A percentile compares a stretch with the other conserved stretches of the same genome.
Conservation (phyloP, 1,140 invertebrate species). For the Neelides sp. region DNA sequence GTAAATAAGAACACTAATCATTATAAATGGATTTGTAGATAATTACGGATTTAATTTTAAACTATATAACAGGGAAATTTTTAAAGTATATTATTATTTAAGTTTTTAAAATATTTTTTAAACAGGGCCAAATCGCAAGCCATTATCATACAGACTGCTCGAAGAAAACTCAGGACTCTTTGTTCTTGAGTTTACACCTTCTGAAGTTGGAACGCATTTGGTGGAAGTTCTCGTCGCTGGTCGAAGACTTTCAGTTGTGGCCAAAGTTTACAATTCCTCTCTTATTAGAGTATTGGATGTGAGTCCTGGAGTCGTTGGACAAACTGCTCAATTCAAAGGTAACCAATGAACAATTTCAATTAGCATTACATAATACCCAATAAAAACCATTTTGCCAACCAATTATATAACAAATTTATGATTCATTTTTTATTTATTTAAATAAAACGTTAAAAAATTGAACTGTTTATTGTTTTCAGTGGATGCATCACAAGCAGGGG, state of each 20-base stretch:
- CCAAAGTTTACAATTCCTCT: constrained; percentile 84
- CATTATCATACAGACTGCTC: constrained; percentile 52
- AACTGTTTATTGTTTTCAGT: constrained; percentile 46
- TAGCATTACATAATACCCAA: not conserved
- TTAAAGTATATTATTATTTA: not conserved
- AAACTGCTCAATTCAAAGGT: constrained; percentile 87
- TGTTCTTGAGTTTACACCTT: constrained; percentile 76
- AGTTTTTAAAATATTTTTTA: not conserved
- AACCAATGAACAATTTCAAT: constrained; percentile 31
- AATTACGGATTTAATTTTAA: constrained; percentile 1
- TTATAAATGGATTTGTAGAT: not conserved
- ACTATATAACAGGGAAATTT: not conserved
- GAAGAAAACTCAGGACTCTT: constrained; percentile 64
- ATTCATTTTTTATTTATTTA: constrained; percentile 4
- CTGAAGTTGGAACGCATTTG: constrained; percentile 79
- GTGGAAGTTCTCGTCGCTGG: constrained; percentile 75
- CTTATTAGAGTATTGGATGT: constrained; percentile 85
- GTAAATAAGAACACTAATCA: constrained; percentile 32
- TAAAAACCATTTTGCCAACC: not conserved
- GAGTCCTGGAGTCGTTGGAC: constrained; percentile 68
- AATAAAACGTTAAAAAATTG: not conserved
- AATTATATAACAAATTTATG: not conserved
- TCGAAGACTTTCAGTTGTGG: constrained; percentile 69
- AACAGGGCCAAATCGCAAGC: constrained; percentile 53
- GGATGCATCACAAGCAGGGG: constrained; percentile 87